Evolutionary conservation across 2,888 invertebrate genomes (phyloP), one percentile per base, ranked within the genome.

Genomic region (Polia nebulosa): DNA sequence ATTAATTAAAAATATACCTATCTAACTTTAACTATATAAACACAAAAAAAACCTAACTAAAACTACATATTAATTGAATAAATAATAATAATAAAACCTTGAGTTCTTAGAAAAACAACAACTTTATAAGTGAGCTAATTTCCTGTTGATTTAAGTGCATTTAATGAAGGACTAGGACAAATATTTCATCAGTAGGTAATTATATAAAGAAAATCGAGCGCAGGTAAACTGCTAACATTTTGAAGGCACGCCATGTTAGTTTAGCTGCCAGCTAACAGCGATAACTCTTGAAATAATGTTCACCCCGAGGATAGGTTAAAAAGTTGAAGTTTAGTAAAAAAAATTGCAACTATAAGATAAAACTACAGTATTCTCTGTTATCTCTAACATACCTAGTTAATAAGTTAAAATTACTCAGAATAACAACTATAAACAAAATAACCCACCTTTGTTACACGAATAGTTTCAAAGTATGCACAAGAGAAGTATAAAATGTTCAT

Each of bases 381-480:
- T 39, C 56, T 64, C 51, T 22, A 56, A 25, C n/a, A n/a, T n/a
- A 55, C 53, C 41, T 66, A 59, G 53, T 76, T 65, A 36, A 39
- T 44, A 60, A 57, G n/a, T n/a, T n/a, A n/a, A n/a, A n/a, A n/a
- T n/a, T 27, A 57, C 47, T 11, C 29, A 34, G 13, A 49, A 13
- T 47, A 27, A 32, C 15, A 32, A 60, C n/a, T 32, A 9, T 44
- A 53, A 60, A 77, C 56, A 67, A 60, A 70, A 55, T 49, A 51
- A 66, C 49, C 13, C 41, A 64, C 25, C 25, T 66, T 72, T 66
- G 58, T 72, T 52, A 51, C 25, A 32, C 20, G 45, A 77, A 73
- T 63, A 73, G 73, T 78, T 73, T 45, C 55, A 55, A 76, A 65
- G 39, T 78, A 73, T 65, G 73, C 60, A 61, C 73, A 34, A 34